Base-by-base conservation (phyloP, 2,113 vertebrate species). In the Megalops atlanticus region DNA sequence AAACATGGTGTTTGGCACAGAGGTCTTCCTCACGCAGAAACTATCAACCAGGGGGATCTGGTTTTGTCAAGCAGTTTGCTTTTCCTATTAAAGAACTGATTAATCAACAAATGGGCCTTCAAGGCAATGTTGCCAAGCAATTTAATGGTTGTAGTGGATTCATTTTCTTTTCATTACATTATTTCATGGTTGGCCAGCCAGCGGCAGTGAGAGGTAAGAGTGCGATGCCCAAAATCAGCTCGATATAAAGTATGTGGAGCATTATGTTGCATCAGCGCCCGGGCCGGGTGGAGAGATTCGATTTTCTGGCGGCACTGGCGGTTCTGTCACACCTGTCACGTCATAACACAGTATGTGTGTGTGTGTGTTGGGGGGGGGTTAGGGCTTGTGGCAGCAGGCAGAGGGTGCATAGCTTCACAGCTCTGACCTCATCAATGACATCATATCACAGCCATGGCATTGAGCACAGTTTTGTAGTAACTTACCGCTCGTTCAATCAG, bases 71-170 rank as follows among this genome's bases (percentile, higher is more conserved):
- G 75, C 43, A 40, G 70, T 84, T 82, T 75, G 47, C 74, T 82
- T 77, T 84, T 83, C 77, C 80, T 77, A 76, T 81, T 87, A 81
- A 81, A 85, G 78, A 71, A 80, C 83, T 82, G 80, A 84, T 90
- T 89, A 85, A 88, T 89, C 84, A 77, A 81, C 84, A 78, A 83
- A 85, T 86, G 85, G 83, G 86, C 75, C 81, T 82, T 76, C 52
- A 43, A 87, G 80, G 82, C 64, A 54, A 83, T 78, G 35, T 74
- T 83, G 86, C 84, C 82, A 69, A 76, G 81, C 47, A 52, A 83
- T 86, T 84, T 84, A 84, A 88, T 81, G 80, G 41, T 52, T 82
- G 81, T 79, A 47, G 81, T 83, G 54, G 79, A 83, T 87, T 87
- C 74, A 84, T 87, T 89, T 86, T 83, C 78, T 81, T 47, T 85